Conservation (phyloP, 2,113 vertebrate species). For the Apistogramma diplotaenia region DNA sequence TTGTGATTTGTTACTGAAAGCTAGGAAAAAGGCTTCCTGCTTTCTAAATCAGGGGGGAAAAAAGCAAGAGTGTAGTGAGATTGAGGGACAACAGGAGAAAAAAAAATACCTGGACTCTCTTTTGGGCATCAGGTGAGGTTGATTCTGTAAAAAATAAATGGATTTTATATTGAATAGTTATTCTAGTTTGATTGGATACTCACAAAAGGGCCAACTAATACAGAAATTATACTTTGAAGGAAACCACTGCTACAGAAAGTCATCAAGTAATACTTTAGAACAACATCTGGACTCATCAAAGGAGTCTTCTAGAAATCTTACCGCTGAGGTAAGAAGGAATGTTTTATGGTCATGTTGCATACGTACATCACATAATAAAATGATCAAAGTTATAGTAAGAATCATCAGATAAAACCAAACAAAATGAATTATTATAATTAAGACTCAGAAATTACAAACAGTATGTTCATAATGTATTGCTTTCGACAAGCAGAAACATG, state of each 20-base stretch:
- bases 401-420: not conserved
- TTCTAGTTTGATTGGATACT: not conserved
- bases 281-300: not conserved
- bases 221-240: not conserved
- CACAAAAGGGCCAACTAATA: constrained; percentile 17
- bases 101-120: constrained; percentile 75
- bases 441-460: not conserved
- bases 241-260: not conserved
- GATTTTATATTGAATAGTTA: constrained; percentile 65
- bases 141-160: constrained; percentile 82
- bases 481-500: not conserved
- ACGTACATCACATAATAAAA: not conserved
- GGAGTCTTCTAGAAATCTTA: constrained; percentile 21
- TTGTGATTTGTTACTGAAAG: constrained; percentile 24
- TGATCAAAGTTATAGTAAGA: not conserved
- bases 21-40: not conserved
- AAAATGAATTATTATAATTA: not conserved
- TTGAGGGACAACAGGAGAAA: constrained; percentile 57
- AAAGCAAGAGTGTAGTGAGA: constrained; percentile 38
- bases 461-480: not conserved
- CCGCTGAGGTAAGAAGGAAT: not conserved
- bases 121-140: constrained; percentile 74
- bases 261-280: not conserved
- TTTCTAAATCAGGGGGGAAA: constrained; percentile 21
- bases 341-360: not conserved